Percentiles rank a stretch among this genome's conserved stretches.
Evolutionary conservation across 1,140 invertebrate genomes (phyloP).

Genomic region (Cherax quadricarinatus): DNA sequence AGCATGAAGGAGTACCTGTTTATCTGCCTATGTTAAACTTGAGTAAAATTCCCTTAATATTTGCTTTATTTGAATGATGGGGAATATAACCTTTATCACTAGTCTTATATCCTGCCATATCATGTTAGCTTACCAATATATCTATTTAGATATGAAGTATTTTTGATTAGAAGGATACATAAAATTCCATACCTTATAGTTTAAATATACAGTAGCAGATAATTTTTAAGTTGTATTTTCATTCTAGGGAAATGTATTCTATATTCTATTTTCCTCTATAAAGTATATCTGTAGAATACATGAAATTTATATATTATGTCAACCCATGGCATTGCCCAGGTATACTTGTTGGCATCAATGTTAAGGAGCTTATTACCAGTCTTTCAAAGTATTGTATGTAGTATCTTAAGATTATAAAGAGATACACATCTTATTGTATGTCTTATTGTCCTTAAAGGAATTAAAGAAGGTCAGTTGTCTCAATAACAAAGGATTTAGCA

Average conservation of each 20-base stretch:
- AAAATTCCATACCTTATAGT: background rate
- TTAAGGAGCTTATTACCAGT: background rate
- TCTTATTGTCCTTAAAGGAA: too few relatives aligned
- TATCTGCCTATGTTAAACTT: background rate
- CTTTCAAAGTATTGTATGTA: background rate
- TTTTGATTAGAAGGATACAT: background rate
- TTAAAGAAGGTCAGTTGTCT: too few relatives aligned
- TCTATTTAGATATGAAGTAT: background rate
- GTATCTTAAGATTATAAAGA: too few relatives aligned
- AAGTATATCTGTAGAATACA: background rate
- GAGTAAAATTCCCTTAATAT: background rate
- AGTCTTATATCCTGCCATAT: background rate
- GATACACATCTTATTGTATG: too few relatives aligned
- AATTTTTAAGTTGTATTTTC: too few relatives aligned
- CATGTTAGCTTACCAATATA: background rate
- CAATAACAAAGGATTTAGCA: too few relatives aligned
- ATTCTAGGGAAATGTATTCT: background rate
- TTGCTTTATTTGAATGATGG: background rate
- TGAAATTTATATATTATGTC: background rate
- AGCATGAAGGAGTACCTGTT: too few relatives aligned
- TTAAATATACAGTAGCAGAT: background rate
- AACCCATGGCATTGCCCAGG: background rate
- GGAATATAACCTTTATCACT: background rate
- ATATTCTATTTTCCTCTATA: background rate
- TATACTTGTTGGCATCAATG: background rate